These are phyloP conservation scores for Chionis minor DNA, from an alignment of 2,113 vertebrate species.

Conservation along the genomic window DNA sequence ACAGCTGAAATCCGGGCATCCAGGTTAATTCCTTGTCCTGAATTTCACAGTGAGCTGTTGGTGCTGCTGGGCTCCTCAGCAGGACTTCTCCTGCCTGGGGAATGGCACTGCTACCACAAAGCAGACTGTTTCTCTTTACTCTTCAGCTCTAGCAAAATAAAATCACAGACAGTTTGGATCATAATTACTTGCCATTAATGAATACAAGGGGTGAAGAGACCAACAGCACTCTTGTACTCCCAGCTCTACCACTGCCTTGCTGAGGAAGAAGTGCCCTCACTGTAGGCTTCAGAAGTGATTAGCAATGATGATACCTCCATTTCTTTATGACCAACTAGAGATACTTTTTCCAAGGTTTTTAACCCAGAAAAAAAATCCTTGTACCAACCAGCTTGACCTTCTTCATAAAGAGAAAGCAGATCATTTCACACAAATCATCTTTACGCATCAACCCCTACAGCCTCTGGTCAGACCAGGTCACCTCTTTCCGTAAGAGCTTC, in stretches of 20 bases:
- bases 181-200: neutral
- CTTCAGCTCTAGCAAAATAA: neutral
- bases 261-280: neutral
- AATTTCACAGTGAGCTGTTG: neutral
- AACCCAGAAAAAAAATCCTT: neutral
- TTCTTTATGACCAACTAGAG: neutral
- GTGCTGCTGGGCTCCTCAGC: neutral
- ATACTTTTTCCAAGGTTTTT: neutral
- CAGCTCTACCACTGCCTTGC: fast-evolving
- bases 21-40: neutral
- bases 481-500: neutral
- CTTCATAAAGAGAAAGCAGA: neutral
- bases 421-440: neutral
- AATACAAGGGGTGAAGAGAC: neutral
- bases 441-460: neutral
- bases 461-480: neutral
- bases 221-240: neutral
- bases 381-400: neutral
- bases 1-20: neutral
- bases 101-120: neutral
- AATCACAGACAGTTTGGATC: neutral
- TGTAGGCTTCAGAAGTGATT: neutral
- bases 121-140: neutral
- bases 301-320: fast-evolving
- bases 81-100: neutral